Evolutionary conservation across 2,888 invertebrate genomes (phyloP).

Genomic region (Drosophila nr. fundita): DNA sequence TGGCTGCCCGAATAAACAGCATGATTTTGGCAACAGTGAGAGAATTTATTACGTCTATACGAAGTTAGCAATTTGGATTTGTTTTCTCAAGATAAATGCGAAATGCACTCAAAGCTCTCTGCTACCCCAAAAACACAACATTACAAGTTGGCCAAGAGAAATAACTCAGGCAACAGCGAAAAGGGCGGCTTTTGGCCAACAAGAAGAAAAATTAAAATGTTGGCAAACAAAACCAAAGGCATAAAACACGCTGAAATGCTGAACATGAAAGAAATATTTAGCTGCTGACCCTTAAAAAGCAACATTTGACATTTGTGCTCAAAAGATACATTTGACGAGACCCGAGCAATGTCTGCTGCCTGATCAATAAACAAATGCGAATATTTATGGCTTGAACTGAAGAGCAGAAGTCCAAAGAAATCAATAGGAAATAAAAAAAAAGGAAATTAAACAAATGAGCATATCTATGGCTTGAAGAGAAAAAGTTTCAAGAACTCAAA

Average conservation of each 20-base stretch:
- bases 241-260: constrained; percentile 18
- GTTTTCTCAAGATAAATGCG: constrained; percentile 6
- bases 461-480: no score
- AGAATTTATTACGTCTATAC: constrained; percentile 32
- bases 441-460: no score
- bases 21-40: constrained; percentile 27
- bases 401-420: background rate
- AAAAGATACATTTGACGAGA: constrained; percentile 65
- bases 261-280: constrained; percentile 62
- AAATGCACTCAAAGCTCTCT: constrained; percentile 50
- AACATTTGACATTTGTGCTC: constrained; percentile 81
- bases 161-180: constrained; percentile 52
- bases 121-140: constrained; percentile 30
- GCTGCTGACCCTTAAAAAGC: constrained; percentile 77
- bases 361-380: constrained; percentile 9
- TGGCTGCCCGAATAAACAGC: background rate
- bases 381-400: background rate
- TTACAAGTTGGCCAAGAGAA: constrained; percentile 34
- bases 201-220: constrained; percentile 12
- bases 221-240: constrained; percentile 26
- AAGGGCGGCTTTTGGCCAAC: constrained; percentile 44
- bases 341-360: constrained; percentile 7
- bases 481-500: background rate
- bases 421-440: background rate
- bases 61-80: constrained; percentile 2